phyloP scores from a whole-genome alignment of 2,113 vertebrate genomes.

The Rhombomys opimus region DNA sequence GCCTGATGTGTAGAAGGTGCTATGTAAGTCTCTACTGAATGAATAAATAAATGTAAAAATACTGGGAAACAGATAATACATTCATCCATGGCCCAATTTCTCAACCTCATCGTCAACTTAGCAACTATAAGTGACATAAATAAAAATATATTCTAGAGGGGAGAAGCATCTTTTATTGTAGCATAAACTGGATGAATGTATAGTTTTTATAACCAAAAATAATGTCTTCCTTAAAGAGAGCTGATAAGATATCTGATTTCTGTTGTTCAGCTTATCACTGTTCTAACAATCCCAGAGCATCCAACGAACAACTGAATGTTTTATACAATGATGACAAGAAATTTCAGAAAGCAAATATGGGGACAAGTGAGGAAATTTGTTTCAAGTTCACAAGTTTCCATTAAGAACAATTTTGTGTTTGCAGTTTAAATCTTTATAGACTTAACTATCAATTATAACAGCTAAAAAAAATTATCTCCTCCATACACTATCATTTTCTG shows the following conservation, averaged over 20 bases:
- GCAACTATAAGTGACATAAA: slow-evolving; percentile 11
- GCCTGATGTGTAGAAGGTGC: not conserved
- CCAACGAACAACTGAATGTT: not conserved
- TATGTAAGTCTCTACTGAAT: slow-evolving; percentile 31
- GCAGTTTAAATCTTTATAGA: not conserved
- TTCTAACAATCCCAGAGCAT: slow-evolving; percentile 28
- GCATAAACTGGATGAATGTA: slow-evolving; percentile 27
- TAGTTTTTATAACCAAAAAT: slow-evolving; percentile 26
- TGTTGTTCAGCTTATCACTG: slow-evolving; percentile 40
- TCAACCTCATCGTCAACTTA: slow-evolving; percentile 20
- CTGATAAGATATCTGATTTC: slow-evolving; percentile 65
- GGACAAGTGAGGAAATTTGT: not conserved
- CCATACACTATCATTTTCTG: not conserved
- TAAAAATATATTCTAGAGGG: not conserved
- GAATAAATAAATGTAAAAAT: not conserved
- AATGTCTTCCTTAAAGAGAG: not conserved
- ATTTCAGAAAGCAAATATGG: slow-evolving; percentile 12
- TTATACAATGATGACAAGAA: slow-evolving; percentile 31
- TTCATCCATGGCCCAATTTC: not conserved
- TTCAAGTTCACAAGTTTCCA: not conserved
- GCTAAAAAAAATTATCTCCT: slow-evolving; percentile 8
- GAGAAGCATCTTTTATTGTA: not conserved
- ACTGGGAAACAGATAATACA: not conserved
- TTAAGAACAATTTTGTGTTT: slow-evolving; percentile 38
- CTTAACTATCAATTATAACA: not conserved